Conservation (phyloP, 23 tunicate species). For the Botrylloides violaceus region DNA sequence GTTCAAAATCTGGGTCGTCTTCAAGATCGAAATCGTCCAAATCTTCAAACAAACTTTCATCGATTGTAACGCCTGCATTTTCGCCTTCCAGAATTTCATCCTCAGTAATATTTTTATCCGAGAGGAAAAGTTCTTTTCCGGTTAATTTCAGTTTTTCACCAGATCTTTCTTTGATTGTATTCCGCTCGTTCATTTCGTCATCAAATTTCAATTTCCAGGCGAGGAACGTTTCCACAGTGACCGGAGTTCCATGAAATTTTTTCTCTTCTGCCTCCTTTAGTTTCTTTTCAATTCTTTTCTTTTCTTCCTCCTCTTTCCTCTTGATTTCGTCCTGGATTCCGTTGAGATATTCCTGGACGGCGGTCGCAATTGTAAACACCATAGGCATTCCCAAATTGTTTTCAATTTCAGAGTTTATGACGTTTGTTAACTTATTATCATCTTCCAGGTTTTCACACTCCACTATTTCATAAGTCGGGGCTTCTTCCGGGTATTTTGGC, state of each 20-base stretch:
- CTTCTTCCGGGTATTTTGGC: conserved; percentile 72
- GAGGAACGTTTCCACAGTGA: conserved; percentile 77
- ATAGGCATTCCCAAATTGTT: conserved; percentile 82
- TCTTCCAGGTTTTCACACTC: conserved; percentile 41
- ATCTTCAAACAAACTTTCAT: conserved; percentile 94
- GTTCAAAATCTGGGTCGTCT: conserved; percentile 28
- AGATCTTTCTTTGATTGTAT: conserved; percentile 8
- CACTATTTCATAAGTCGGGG: conserved; percentile 57
- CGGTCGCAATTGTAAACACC: conserved; percentile 74
- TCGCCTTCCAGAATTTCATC: conserved; percentile 77
- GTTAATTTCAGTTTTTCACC: conserved; percentile 15
- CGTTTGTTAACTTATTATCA: conserved; percentile 18
- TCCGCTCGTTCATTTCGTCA: conserved; percentile 53
- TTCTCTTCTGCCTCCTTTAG: conserved; percentile 69
- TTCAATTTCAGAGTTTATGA: conserved; percentile 27
- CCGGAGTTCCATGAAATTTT: conserved; percentile 91
- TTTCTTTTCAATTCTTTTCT: conserved; percentile 74
- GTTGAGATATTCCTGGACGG: conserved; percentile 79
- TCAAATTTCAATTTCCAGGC: conserved; percentile 85
- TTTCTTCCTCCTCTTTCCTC: conserved; percentile 34
- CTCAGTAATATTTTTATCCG: conserved; percentile 34
- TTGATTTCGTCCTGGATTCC: conserved; percentile 44
- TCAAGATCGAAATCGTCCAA: conserved; percentile 71
- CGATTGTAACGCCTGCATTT: conserved; percentile 72
- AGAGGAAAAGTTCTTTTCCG: conserved; percentile 75